Evolutionary conservation across 2,888 invertebrate species (phyloP).

Genomic region (Tiliacea citrago): DNA sequence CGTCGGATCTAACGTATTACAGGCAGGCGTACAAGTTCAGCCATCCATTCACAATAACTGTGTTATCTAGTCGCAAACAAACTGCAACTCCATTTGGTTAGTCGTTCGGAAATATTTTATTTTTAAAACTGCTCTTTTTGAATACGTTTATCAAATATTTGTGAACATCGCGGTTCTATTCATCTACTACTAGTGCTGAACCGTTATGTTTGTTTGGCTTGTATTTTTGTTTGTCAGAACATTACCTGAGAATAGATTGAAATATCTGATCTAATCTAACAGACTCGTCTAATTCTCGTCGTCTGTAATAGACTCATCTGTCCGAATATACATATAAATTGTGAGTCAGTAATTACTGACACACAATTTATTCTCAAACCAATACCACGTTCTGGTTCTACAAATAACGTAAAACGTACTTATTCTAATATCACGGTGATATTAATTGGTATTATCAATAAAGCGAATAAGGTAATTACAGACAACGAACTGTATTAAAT

Average conservation of each 20-base stretch:
- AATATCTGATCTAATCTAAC: neutral
- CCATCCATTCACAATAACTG: constrained; percentile 8
- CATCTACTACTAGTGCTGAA: neutral
- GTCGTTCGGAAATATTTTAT: constrained; percentile 18
- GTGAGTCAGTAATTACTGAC: too few relatives aligned
- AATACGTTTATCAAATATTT: constrained; percentile 39
- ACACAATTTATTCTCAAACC: neutral
- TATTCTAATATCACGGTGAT: constrained; percentile 10
- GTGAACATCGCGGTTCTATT: constrained; percentile 24
- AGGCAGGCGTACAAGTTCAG: constrained; percentile 11
- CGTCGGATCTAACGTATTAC: constrained; percentile 27
- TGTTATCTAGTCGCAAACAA: constrained; percentile 15
- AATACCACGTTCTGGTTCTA: constrained; percentile 6
- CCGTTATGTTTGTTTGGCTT: neutral
- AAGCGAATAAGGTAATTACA: constrained; percentile 43
- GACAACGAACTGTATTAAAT: constrained; percentile 55
- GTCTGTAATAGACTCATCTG: too few relatives aligned
- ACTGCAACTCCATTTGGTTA: constrained; percentile 23
- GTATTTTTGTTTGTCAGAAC: constrained; percentile 2
- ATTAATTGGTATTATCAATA: constrained; percentile 48
- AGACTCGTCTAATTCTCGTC: neutral
- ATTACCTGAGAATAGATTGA: neutral
- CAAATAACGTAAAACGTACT: constrained; percentile 37
- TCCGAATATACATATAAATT: too few relatives aligned
- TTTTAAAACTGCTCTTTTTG: constrained; percentile 30